Percentiles rank a stretch among this genome's conserved stretches.
Conservation (phyloP, 2,888 invertebrate species). For the Ephialtes manifestator region DNA sequence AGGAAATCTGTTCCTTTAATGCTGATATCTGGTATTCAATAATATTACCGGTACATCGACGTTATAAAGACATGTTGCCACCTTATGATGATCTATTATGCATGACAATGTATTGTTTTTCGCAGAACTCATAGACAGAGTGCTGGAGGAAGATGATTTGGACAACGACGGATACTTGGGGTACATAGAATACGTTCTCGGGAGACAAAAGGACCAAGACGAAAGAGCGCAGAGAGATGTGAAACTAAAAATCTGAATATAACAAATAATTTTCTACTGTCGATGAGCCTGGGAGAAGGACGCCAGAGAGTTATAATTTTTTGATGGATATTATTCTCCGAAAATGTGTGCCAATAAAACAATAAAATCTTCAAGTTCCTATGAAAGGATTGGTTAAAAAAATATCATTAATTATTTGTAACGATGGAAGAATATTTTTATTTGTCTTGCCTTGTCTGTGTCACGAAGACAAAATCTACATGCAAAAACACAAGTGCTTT, state of each 20-base stretch:
- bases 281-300: conserved; percentile 24
- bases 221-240: conserved; percentile 63
- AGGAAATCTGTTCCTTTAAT: too few relatives aligned
- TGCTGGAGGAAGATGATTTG: conserved; percentile 93
- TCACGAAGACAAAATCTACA: background rate
- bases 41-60: too few relatives aligned
- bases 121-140: conserved; percentile 94
- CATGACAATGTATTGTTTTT: background rate
- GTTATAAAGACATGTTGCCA: background rate
- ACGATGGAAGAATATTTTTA: conserved; percentile 45
- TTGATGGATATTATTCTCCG: conserved; percentile 49
- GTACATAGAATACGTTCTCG: conserved; percentile 92
- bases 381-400: conserved; percentile 6
- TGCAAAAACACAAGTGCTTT: background rate
- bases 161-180: conserved; percentile 95
- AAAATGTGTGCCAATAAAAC: conserved; percentile 35
- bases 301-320: conserved; percentile 57
- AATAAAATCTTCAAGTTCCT: conserved; percentile 35
- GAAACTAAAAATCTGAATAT: conserved; percentile 72
- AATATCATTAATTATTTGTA: conserved; percentile 3
- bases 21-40: too few relatives aligned
- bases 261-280: conserved; percentile 51
- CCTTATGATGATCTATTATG: background rate
- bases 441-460: background rate
- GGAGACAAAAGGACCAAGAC: conserved; percentile 82